These are phyloP conservation scores for Peribatodes rhomboidaria DNA, from an alignment of 2,888 invertebrate species.

Conservation along the genomic window DNA sequence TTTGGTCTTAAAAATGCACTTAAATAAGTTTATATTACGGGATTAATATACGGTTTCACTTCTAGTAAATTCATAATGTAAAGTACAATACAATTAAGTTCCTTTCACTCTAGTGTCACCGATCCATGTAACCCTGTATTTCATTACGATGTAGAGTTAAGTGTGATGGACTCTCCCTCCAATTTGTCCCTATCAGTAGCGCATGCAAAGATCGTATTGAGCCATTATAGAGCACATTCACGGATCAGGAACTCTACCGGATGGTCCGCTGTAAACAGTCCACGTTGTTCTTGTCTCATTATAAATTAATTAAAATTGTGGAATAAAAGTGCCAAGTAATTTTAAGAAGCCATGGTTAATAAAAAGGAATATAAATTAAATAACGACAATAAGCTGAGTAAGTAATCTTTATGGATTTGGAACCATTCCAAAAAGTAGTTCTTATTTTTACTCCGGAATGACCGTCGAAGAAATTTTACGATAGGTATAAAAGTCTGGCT, in stretches of 20 bases:
- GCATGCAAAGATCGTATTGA: constrained; percentile 23
- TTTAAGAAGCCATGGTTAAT: constrained; percentile 36
- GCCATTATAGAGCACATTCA: constrained; percentile 38
- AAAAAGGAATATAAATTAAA: constrained; percentile 45
- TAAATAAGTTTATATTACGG: too few relatives aligned
- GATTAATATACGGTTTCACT: too few relatives aligned
- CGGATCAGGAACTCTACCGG: constrained; percentile 18
- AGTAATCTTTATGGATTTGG: constrained; percentile 40
- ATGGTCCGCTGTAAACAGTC: constrained; percentile 26
- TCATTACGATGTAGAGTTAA: constrained; percentile 35
- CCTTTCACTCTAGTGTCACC: too few relatives aligned
- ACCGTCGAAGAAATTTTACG: constrained; percentile 13
- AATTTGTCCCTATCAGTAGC: constrained; percentile 23
- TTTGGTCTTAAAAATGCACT: too few relatives aligned
- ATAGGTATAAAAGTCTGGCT: constrained; percentile 13
- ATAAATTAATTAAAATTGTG: background rate
- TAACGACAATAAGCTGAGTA: constrained; percentile 45
- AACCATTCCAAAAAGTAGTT: constrained; percentile 35
- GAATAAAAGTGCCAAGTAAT: background rate
- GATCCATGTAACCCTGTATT: constrained; percentile 1
- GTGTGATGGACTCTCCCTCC: constrained; percentile 47
- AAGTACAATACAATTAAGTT: too few relatives aligned
- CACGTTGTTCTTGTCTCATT: constrained; percentile 1
- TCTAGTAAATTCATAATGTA: too few relatives aligned
- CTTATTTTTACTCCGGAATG: constrained; percentile 35